A percentile compares a stretch with the other conserved stretches of the same genome.
These are phyloP conservation scores for Arrhamphus sclerolepis DNA, from an alignment of 2,797 vertebrate species.

Conservation along the genomic window DNA sequence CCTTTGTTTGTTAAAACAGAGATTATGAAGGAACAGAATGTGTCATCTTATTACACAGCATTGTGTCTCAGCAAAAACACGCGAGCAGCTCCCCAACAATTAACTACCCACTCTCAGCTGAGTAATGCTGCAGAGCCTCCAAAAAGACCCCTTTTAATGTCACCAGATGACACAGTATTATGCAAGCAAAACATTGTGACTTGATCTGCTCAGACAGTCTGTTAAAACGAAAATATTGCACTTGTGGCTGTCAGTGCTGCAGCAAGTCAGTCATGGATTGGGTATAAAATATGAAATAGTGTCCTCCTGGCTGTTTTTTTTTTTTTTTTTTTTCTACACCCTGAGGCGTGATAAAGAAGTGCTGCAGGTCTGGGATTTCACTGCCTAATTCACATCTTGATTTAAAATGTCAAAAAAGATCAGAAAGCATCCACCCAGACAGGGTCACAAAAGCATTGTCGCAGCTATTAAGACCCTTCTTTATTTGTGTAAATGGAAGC, in stretches of 20 bases:
- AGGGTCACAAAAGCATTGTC: background rate
- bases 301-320: slow-evolving; percentile 6
- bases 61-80: slow-evolving; percentile 72
- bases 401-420: slow-evolving; percentile 5
- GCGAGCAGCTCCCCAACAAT: slow-evolving; percentile 72
- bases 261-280: slow-evolving; percentile 6
- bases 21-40: slow-evolving; percentile 58
- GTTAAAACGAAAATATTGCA: slow-evolving; percentile 58
- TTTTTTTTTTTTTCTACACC: slow-evolving; percentile 3
- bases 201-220: slow-evolving; percentile 66
- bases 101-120: slow-evolving; percentile 73
- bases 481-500: slow-evolving; percentile 24
- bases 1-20: slow-evolving; percentile 65
- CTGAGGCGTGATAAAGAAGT: background rate
- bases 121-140: slow-evolving; percentile 59
- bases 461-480: slow-evolving; percentile 3
- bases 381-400: slow-evolving; percentile 25
- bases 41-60: slow-evolving; percentile 71
- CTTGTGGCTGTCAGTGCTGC: slow-evolving; percentile 46
- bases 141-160: slow-evolving; percentile 72
- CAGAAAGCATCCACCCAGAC: slow-evolving; percentile 9
- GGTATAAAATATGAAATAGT: slow-evolving; percentile 12
- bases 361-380: slow-evolving; percentile 8
- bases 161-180: slow-evolving; percentile 73
- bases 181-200: slow-evolving; percentile 70